Evolutionary conservation across 2,113 vertebrate genomes (phyloP).

Genomic region (Bubo scandiacus): DNA sequence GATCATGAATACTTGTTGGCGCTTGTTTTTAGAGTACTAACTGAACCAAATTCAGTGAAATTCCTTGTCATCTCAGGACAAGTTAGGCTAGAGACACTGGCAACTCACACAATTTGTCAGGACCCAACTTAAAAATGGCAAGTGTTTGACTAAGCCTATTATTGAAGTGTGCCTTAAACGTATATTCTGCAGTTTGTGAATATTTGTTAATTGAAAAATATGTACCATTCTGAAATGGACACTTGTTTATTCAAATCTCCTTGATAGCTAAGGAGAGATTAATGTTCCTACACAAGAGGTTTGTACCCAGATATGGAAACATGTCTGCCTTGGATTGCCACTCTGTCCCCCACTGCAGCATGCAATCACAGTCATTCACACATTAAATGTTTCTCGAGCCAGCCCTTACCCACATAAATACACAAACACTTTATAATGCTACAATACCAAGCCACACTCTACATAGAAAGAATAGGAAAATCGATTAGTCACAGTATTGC

Average conservation of each 20-base stretch:
- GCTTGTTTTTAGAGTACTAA: neutral
- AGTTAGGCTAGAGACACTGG: neutral
- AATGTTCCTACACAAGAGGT: rapidly evolving
- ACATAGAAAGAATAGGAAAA: neutral
- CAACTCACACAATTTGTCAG: neutral
- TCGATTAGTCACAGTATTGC: neutral
- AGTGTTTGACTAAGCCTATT: neutral
- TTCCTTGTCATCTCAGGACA: neutral
- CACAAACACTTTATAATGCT: neutral
- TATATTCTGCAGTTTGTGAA: neutral
- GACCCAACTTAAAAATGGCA: neutral
- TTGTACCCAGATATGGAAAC: neutral
- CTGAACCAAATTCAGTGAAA: neutral
- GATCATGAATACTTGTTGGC: neutral
- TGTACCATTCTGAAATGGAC: neutral
- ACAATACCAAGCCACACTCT: neutral
- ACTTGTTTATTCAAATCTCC: neutral
- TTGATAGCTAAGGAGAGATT: neutral
- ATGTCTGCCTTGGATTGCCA: neutral
- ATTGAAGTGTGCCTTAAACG: neutral
- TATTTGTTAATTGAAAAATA: neutral
- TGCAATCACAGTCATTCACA: neutral
- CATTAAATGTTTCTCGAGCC: neutral
- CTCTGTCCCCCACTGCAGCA: neutral
- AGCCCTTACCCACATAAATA: neutral